phyloP scores from a whole-genome alignment of 2,888 invertebrate species.

The Ophioninae sp. region DNA sequence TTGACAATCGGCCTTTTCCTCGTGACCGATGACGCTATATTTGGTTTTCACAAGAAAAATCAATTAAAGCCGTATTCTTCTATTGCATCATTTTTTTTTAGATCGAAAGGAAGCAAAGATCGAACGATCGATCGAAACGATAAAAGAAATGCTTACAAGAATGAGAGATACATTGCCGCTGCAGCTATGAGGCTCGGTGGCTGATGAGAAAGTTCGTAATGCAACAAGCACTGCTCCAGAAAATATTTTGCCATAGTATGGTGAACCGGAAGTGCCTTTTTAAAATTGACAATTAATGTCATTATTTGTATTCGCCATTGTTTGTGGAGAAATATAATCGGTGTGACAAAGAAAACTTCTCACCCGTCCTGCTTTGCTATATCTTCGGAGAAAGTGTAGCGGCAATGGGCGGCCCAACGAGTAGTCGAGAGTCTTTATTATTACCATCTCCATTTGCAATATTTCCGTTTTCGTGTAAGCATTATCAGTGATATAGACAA shows the following conservation, averaged over 20 bases:
- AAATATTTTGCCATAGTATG: conserved; percentile 95
- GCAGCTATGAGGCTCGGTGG: conserved; percentile 93
- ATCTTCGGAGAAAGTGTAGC: conserved; percentile 93
- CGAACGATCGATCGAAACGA: too few relatives aligned
- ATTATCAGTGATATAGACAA: conserved; percentile 94
- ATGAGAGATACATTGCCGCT: conserved; percentile 89
- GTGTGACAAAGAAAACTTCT: conserved; percentile 38
- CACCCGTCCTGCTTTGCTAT: conserved; percentile 83
- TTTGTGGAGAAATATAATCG: neutral
- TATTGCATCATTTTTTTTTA: neutral
- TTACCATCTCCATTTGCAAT: conserved; percentile 90
- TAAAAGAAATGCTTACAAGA: conserved; percentile 80
- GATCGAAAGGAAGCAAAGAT: neutral
- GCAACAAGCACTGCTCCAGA: conserved; percentile 91
- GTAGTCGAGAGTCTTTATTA: conserved; percentile 89
- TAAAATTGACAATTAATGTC: neutral
- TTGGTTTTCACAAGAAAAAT: conserved; percentile 49
- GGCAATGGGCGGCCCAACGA: conserved; percentile 93
- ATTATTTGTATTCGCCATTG: neutral
- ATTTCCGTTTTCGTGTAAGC: conserved; percentile 91
- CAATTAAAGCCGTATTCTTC: neutral
- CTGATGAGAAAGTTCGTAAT: conserved; percentile 90
- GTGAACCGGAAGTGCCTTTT: conserved; percentile 84
- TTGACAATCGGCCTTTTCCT: conserved; percentile 79
- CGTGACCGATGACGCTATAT: conserved; percentile 73